Evolutionary conservation across 2,888 invertebrate species (phyloP).

Genomic region (Pyralis farinalis): DNA sequence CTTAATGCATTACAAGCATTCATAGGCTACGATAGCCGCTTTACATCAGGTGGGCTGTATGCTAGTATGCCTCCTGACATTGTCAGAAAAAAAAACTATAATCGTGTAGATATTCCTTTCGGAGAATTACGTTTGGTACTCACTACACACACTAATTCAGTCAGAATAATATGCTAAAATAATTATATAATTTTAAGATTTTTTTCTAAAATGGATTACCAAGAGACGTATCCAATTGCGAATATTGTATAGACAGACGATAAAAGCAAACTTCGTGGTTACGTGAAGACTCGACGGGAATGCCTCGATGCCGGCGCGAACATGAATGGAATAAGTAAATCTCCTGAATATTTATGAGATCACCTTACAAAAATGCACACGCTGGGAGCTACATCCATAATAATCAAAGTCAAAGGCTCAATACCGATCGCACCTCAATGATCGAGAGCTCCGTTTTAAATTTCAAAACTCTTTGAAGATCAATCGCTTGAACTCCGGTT

Average conservation of each 20-base stretch:
- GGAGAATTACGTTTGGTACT: too few relatives aligned
- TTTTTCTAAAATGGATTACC: too few relatives aligned
- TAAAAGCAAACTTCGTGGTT: constrained; percentile 24
- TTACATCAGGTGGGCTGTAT: too few relatives aligned
- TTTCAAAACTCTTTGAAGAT: constrained; percentile 22
- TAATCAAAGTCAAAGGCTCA: constrained; percentile 32
- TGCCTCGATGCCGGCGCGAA: constrained; percentile 21
- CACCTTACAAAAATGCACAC: constrained; percentile 44
- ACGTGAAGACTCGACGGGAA: constrained; percentile 21
- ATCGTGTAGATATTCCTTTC: too few relatives aligned
- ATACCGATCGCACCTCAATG: constrained; percentile 24
- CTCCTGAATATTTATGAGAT: constrained; percentile 48
- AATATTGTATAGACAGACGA: constrained; percentile 9
- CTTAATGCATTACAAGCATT: too few relatives aligned
- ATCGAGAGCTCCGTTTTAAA: constrained; percentile 17
- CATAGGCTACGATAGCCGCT: too few relatives aligned
- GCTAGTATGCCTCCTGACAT: too few relatives aligned
- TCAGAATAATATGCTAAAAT: too few relatives aligned
- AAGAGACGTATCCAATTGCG: too few relatives aligned
- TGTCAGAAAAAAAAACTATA: too few relatives aligned
- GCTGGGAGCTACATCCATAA: constrained; percentile 20
- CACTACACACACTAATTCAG: too few relatives aligned
- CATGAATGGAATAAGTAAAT: constrained; percentile 19
- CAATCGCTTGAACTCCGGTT: neutral
- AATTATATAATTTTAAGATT: too few relatives aligned